A percentile compares a stretch with the other conserved stretches of the same genome.
These are phyloP conservation scores for Mirza zaza DNA, from an alignment of 2,113 vertebrate species.

Conservation along the genomic window DNA sequence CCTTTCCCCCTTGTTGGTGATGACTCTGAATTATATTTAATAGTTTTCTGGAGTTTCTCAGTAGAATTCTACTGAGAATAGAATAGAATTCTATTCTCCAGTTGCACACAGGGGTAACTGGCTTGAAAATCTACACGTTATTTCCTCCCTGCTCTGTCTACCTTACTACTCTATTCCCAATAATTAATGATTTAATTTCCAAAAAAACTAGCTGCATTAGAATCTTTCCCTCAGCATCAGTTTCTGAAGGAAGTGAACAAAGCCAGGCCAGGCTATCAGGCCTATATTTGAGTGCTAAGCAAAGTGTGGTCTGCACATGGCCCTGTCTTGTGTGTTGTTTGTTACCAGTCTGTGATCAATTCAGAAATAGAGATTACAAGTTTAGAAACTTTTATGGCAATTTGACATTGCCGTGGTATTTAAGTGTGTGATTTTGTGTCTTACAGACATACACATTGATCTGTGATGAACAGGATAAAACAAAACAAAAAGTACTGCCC, in stretches of 20 bases:
- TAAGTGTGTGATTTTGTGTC: conserved; percentile 2
- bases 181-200: neutral
- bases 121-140: neutral
- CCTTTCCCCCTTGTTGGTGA: neutral
- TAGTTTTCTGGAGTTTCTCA: neutral
- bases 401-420: neutral
- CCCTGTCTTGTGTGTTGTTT: neutral
- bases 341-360: neutral
- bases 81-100: too few species aligned
- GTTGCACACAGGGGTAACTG: neutral
- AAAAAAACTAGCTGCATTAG: neutral
- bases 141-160: neutral
- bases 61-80: too few species aligned
- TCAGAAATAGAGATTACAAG: neutral
- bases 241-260: neutral
- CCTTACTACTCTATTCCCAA: neutral
- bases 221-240: neutral
- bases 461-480: neutral
- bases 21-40: neutral
- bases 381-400: neutral
- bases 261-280: too few species aligned
- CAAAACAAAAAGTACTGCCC: neutral
- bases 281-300: neutral
- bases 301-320: neutral
- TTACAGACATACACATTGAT: neutral